phyloP scores from a whole-genome alignment of 2,888 invertebrate species.

The Drosophila falleni region DNA sequence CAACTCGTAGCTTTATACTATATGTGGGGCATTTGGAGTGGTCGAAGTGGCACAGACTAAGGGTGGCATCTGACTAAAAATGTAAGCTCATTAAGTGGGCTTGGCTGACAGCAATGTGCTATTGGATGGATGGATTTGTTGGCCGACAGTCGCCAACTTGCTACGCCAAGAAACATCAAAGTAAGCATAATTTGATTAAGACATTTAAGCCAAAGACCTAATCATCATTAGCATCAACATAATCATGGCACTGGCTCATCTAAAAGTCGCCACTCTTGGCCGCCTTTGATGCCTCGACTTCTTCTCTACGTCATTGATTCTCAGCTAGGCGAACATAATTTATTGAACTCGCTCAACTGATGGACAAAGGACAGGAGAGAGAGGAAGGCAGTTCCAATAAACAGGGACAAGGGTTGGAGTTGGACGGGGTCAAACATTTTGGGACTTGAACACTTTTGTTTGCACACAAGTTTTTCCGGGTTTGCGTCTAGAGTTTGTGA shows the following conservation, averaged over 20 bases:
- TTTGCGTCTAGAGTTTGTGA: constrained; percentile 58
- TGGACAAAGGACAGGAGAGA: constrained; percentile 21
- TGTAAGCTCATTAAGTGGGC: constrained; percentile 79
- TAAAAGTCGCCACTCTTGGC: constrained; percentile 46
- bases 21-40: constrained; percentile 52
- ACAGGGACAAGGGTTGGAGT: constrained; percentile 12
- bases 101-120: constrained; percentile 42
- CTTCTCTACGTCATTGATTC: constrained; percentile 67
- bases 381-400: constrained; percentile 26
- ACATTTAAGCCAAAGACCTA: constrained; percentile 80
- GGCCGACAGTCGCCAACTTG: constrained; percentile 24
- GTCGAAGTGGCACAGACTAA: constrained; percentile 8
- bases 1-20: constrained; percentile 10
- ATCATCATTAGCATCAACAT: constrained; percentile 80
- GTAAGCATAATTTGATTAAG: constrained; percentile 83
- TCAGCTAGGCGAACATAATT: constrained; percentile 64
- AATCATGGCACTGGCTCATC: constrained; percentile 68
- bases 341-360: constrained; percentile 66
- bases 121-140: constrained; percentile 36
- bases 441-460: constrained; percentile 70
- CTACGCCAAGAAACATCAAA: constrained; percentile 71
- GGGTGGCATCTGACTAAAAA: constrained; percentile 47
- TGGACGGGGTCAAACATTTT: constrained; percentile 52
- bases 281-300: constrained; percentile 66
- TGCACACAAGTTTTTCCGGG: constrained; percentile 65